phyloP scores from a whole-genome alignment of 1,140 invertebrate species.

The Calosoma granatense region DNA sequence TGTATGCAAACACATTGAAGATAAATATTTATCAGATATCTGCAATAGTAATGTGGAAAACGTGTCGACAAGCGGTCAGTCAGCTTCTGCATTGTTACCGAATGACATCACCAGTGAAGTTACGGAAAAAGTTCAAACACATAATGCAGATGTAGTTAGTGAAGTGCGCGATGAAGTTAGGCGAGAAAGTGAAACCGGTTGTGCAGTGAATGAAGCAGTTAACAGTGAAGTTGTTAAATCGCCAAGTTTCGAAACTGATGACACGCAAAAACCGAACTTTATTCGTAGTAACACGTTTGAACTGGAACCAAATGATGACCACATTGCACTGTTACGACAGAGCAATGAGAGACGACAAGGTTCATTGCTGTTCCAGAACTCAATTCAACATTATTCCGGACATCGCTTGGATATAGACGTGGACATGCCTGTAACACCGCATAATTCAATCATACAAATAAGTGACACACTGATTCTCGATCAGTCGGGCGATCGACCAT shows the following conservation, averaged over 20 bases:
- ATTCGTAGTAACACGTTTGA: constrained; percentile 43
- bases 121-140: no score
- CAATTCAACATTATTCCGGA: constrained; percentile 47
- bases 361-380: constrained; percentile 44
- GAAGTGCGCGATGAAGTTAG: no score
- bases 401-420: constrained; percentile 34
- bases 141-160: no score
- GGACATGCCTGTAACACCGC: constrained; percentile 33
- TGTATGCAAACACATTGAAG: no score
- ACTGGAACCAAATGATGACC: constrained; percentile 23
- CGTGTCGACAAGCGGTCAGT: no score
- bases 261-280: constrained; percentile 30
- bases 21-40: no score
- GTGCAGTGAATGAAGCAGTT: no score
- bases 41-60: no score
- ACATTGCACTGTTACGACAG: constrained; percentile 37
- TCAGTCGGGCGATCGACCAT: not conserved
- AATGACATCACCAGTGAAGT: no score
- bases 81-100: no score
- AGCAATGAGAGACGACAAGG: constrained; percentile 50
- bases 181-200: no score
- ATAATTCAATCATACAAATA: constrained; percentile 42
- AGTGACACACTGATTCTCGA: constrained; percentile 13
- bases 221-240: no score
- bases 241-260: constrained; percentile 11